Evolutionary conservation across 2,797 vertebrate genomes (phyloP).

Genomic region (Pteronotus mesoamericanus): DNA sequence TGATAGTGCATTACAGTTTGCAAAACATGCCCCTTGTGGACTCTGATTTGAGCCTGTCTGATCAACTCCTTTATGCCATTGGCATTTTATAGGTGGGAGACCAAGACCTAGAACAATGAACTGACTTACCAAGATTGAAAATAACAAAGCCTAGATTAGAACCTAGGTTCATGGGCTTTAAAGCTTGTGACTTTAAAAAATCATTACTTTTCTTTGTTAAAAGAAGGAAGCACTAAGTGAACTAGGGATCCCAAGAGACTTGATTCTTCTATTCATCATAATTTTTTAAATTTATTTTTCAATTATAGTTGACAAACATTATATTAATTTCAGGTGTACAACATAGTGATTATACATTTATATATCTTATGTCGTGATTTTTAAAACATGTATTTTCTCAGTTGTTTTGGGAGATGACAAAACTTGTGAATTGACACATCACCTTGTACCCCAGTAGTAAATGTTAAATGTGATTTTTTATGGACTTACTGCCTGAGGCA

Average conservation of each 20-base stretch:
- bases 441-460: background rate
- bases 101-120: background rate
- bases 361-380: background rate
- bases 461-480: slow-evolving; percentile 7
- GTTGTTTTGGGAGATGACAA: background rate
- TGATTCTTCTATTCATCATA: background rate
- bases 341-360: background rate
- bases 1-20: background rate
- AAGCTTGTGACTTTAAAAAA: background rate
- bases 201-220: background rate
- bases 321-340: background rate
- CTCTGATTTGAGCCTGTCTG: background rate
- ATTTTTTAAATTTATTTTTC: background rate
- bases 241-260: background rate
- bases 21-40: background rate
- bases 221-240: background rate
- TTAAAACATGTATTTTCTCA: slow-evolving; percentile 4
- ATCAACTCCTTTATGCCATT: background rate
- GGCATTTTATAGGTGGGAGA: background rate
- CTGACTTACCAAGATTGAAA: background rate
- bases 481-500: background rate
- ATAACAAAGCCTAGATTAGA: background rate
- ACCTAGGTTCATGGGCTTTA: background rate
- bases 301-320: background rate
- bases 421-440: background rate